These are phyloP conservation scores for Rhegmatorhina hoffmannsi DNA, from an alignment of 2,113 vertebrate genomes.

Conservation along the genomic window DNA sequence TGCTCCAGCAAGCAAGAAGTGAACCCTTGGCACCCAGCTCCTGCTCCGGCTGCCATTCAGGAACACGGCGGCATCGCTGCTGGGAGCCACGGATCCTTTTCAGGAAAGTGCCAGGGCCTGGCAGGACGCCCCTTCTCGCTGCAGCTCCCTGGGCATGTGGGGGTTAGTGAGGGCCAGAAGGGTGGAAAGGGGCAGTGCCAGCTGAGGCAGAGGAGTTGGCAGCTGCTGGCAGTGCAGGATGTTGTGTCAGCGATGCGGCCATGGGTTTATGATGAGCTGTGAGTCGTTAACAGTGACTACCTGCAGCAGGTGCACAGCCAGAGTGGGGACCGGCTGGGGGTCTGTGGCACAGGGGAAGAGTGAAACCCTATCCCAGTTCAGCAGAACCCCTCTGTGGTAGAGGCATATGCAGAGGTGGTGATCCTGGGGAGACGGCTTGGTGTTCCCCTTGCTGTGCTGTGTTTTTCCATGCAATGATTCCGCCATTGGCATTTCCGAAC, in stretches of 20 bases:
- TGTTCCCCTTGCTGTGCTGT: fast-evolving
- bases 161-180: neutral
- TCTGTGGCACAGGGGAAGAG: neutral
- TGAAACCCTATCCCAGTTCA: neutral
- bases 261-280: fast-evolving
- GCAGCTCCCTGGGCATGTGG: fast-evolving
- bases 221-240: neutral
- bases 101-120: neutral
- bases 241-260: neutral
- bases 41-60: neutral
- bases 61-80: fast-evolving
- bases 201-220: neutral
- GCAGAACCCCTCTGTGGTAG: neutral
- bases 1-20: slow-evolving; percentile 47
- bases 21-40: slow-evolving; percentile 28
- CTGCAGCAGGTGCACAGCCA: neutral
- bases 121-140: neutral
- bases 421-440: fast-evolving
- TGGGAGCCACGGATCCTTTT: neutral
- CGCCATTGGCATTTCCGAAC: fast-evolving
- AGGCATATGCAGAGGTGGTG: neutral
- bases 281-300: neutral
- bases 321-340: neutral
- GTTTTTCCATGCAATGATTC: neutral
- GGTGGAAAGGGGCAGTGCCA: neutral